Evolutionary conservation across 1,140 invertebrate genomes (phyloP).

Genomic region (Reticulitermes speratus): DNA sequence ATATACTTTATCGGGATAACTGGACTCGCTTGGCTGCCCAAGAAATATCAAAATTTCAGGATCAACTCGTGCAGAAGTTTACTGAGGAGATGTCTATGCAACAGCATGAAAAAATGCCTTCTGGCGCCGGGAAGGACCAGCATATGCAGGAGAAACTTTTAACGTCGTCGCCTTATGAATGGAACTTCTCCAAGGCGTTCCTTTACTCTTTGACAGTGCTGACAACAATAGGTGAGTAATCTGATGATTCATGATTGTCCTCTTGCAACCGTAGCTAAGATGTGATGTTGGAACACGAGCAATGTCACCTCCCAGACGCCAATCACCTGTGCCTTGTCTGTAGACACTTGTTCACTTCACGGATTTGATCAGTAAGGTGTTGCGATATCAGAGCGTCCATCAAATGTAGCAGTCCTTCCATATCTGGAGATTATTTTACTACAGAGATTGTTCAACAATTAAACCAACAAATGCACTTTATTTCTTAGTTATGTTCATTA

Average conservation of each 20-base stretch:
- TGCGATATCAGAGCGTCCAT: no score
- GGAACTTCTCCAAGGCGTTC: conserved; percentile 92
- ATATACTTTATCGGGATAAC: conserved; percentile 92
- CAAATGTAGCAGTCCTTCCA: no score
- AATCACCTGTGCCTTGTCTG: no score
- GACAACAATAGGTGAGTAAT: conserved; percentile 87
- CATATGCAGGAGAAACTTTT: neutral
- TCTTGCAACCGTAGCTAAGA: no score
- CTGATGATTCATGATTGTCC: neutral
- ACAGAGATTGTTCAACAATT: no score
- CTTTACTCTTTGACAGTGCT: conserved; percentile 94
- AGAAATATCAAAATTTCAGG: conserved; percentile 87
- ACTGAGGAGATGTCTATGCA: conserved; percentile 67
- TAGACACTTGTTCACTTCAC: no score
- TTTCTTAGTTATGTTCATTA: no score
- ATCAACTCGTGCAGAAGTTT: conserved; percentile 75
- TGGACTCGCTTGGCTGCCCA: conserved; percentile 85
- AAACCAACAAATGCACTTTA: no score
- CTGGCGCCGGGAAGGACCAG: conserved; percentile 41
- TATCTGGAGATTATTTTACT: no score
- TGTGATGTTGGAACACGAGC: no score
- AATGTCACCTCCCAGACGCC: no score
- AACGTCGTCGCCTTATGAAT: conserved; percentile 55
- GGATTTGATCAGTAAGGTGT: no score
- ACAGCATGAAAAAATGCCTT: conserved; percentile 43